A percentile compares a stretch with the other conserved stretches of the same genome.
Conservation (phyloP, 2,113 vertebrate species). For the Monarcha castaneiventris region DNA sequence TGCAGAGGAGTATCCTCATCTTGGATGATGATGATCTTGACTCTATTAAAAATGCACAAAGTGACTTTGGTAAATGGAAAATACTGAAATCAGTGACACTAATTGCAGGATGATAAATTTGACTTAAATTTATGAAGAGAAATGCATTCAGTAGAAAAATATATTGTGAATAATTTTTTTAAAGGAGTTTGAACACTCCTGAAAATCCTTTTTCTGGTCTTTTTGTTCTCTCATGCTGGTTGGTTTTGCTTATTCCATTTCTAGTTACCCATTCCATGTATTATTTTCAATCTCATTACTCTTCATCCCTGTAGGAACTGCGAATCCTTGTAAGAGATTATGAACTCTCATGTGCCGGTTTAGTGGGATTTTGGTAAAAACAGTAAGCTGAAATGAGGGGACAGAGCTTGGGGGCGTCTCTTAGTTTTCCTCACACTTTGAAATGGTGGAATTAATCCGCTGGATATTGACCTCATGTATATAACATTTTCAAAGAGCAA, state of each 20-base stretch:
- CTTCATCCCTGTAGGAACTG: neutral
- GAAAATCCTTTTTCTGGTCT: neutral
- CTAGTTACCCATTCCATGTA: neutral
- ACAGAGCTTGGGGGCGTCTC: fast-evolving
- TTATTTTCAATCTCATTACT: neutral
- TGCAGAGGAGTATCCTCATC: neutral
- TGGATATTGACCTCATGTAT: neutral
- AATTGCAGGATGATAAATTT: neutral
- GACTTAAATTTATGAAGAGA: neutral
- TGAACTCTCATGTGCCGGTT: neutral
- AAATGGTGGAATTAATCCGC: neutral
- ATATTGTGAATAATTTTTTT: neutral
- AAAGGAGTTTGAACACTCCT: neutral
- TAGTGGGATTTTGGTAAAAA: neutral
- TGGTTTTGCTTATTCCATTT: neutral
- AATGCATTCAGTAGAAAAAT: neutral
- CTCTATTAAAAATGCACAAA: neutral
- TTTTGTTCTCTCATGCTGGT: neutral
- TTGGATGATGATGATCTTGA: neutral
- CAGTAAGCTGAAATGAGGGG: neutral
- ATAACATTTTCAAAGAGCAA: neutral
- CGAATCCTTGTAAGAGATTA: neutral
- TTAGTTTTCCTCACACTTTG: neutral
- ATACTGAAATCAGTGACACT: neutral
- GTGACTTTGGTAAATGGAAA: neutral